These are phyloP conservation scores for Girardinichthys multiradiatus DNA, from an alignment of 2,113 vertebrate genomes.

Conservation along the genomic window DNA sequence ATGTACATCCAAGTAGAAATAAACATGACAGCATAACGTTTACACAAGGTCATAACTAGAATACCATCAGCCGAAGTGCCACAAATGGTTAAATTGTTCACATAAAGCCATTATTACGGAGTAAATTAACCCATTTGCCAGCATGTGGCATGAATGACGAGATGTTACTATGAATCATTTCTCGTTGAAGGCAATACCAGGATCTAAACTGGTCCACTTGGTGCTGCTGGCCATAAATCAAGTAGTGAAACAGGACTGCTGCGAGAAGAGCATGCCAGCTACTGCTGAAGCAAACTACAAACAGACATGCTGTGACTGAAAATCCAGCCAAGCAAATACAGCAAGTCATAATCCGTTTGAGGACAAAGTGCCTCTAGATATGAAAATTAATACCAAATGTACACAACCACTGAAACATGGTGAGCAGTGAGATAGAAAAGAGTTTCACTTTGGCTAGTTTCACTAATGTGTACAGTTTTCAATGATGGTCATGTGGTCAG, in stretches of 20 bases:
- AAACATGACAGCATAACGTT: too few species aligned
- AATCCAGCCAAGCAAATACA: not conserved
- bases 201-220: not conserved
- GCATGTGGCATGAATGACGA: too few species aligned
- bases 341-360: not conserved
- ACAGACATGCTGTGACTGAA: not conserved
- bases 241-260: slow-evolving; percentile 1
- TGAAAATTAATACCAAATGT: too few species aligned
- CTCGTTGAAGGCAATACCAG: too few species aligned
- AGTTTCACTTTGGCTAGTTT: too few species aligned
- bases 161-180: not conserved
- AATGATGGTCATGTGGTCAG: too few species aligned
- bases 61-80: not conserved
- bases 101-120: not conserved
- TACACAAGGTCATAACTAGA: not conserved
- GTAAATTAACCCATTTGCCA: not conserved
- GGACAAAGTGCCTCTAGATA: not conserved
- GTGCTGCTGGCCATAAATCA: not conserved
- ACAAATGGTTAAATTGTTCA: not conserved
- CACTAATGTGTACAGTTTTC: too few species aligned
- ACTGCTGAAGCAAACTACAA: not conserved
- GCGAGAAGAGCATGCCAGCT: not conserved
- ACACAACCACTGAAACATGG: too few species aligned
- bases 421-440: too few species aligned
- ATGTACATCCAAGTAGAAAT: too few species aligned